phyloP scores from a whole-genome alignment of 2,888 invertebrate genomes.

The Eristalis intricaria region DNA sequence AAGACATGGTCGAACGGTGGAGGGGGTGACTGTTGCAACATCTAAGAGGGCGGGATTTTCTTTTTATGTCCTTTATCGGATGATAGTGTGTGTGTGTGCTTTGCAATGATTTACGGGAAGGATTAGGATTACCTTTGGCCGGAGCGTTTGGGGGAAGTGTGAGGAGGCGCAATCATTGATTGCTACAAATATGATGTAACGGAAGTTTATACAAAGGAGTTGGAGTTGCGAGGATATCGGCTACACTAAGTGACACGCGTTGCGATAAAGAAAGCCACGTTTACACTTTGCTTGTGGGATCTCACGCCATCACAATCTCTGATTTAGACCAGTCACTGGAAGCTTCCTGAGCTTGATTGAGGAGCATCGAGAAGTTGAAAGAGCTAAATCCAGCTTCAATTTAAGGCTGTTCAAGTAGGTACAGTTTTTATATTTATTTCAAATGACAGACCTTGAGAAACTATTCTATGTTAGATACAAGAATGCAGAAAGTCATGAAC shows the following conservation, averaged over 20 bases:
- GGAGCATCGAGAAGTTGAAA: too few species aligned
- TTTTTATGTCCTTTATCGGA: constrained; percentile 35
- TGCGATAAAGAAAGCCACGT: not conserved
- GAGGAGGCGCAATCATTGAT: not conserved
- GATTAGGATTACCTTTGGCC: constrained; percentile 39
- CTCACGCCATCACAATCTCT: too few species aligned
- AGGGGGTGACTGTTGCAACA: constrained; percentile 5
- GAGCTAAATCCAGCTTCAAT: too few species aligned
- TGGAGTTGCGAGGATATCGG: not conserved
- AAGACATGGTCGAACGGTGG: constrained; percentile 7
- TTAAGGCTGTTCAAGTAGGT: too few species aligned
- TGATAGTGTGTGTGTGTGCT: constrained; percentile 50
- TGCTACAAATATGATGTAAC: not conserved
- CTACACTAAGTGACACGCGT: not conserved
- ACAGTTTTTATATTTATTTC: too few species aligned
- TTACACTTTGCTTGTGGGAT: not conserved
- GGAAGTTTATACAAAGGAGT: not conserved
- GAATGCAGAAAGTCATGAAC: too few species aligned
- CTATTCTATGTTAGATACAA: too few species aligned
- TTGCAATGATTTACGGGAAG: constrained; percentile 56
- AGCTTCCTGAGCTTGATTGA: too few species aligned
- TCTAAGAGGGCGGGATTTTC: constrained; percentile 18
- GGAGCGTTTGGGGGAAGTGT: not conserved
- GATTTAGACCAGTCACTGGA: too few species aligned
- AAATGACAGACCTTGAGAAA: too few species aligned